Conservation (phyloP, 2,797 vertebrate genomes). For the Neomorphus geoffroyi region DNA sequence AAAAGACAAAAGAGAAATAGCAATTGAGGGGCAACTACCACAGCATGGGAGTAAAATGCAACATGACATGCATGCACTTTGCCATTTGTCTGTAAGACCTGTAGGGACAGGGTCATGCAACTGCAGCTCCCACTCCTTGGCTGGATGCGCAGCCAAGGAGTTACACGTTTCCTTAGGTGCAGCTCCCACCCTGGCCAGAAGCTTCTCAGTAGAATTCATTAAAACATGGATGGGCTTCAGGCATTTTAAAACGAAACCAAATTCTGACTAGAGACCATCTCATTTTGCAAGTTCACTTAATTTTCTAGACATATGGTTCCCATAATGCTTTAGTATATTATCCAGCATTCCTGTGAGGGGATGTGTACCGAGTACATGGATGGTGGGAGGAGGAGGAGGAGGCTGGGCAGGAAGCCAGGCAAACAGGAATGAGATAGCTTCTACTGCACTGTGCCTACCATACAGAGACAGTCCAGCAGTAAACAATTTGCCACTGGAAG, state of each 20-base stretch:
- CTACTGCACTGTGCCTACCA: background rate
- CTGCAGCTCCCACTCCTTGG: background rate
- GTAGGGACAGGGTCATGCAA: background rate
- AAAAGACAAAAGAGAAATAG: background rate
- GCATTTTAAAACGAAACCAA: conserved; percentile 11
- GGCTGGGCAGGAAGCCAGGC: conserved; percentile 18
- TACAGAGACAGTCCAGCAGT: background rate
- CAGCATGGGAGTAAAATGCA: background rate
- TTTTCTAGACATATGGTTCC: conserved; percentile 52
- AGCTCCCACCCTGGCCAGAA: background rate
- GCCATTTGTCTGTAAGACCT: background rate
- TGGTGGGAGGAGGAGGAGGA: conserved; percentile 63
- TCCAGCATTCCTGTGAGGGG: background rate
- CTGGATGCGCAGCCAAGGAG: background rate
- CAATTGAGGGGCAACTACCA: background rate
- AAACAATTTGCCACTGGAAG: background rate
- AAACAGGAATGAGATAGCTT: conserved; percentile 10
- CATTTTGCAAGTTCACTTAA: conserved; percentile 27
- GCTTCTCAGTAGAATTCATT: background rate
- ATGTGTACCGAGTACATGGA: conserved; percentile 62
- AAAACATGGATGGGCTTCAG: background rate
- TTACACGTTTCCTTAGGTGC: background rate
- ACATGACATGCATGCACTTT: background rate
- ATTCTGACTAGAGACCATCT: background rate
- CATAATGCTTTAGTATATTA: conserved; percentile 41